These are phyloP conservation scores for Chalcosyrphus nemorum DNA, from an alignment of 2,888 invertebrate species.

Conservation along the genomic window DNA sequence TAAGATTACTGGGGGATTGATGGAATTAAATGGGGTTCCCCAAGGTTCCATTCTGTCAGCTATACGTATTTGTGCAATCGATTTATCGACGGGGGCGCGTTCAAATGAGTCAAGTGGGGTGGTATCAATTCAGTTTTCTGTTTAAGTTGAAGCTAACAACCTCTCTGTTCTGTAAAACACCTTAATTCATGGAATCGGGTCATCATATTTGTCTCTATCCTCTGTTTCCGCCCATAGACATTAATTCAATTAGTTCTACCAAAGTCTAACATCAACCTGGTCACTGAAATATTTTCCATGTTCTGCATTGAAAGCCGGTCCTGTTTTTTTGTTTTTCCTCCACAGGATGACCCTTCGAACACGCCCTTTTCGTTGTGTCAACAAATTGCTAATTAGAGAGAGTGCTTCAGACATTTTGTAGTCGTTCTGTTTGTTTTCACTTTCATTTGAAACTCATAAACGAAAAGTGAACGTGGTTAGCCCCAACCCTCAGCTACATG, in stretches of 20 bases:
- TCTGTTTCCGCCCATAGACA: background rate
- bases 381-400: conserved; percentile 61
- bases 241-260: background rate
- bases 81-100: too few species aligned
- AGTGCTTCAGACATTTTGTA: conserved; percentile 34
- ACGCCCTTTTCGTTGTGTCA: conserved; percentile 61
- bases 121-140: too few species aligned
- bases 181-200: background rate
- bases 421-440: conserved; percentile 17
- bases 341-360: conserved; percentile 25
- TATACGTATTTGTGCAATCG: background rate
- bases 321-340: too few species aligned
- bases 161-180: too few species aligned
- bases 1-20: background rate
- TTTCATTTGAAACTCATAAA: conserved; percentile 48
- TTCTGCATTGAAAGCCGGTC: background rate
- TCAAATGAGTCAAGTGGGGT: too few species aligned
- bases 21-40: background rate
- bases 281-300: conserved; percentile 22
- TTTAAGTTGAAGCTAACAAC: too few species aligned
- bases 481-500: conserved; percentile 15
- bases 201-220: background rate
- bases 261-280: background rate
- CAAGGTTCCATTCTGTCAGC: conserved; percentile 2
- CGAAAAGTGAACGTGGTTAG: conserved; percentile 4